Base-by-base conservation (phyloP, 2,888 invertebrate genomes). In the Buathra laborator region DNA sequence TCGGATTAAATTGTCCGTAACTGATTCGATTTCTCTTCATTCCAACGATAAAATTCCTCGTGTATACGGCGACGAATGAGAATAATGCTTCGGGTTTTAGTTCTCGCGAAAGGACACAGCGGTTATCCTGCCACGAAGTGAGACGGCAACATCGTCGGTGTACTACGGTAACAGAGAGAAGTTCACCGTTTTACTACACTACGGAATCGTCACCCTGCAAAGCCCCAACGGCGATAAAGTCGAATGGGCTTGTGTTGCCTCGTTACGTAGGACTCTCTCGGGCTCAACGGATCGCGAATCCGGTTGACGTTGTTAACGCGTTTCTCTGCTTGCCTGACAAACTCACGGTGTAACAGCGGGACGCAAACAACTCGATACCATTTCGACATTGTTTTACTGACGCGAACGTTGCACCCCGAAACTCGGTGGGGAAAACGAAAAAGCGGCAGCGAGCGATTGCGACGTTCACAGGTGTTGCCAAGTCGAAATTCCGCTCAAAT, bases 1-100 rank as follows among this genome's bases (percentile, higher is more conserved):
- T 44, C 64, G 78, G 83, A 84, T 86, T 81, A 84, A 86, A 86
- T 86, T 86, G 77, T 86, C 86, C 83, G 86, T 84, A 80, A 81
- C 83, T 72, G 84, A 84, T 83, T 83, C 78, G 77, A 86, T 86
- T 84, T 81, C 86, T 81, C 81, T 78, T 81, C 78, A 78, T 81
- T 74, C 66, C 72, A 74, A 66, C 74, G 83, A 81, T 81, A 81
- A 84, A 81, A 81, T 72, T 75, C 44, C 29, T 37, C n/a, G 76
- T 70, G 59, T 76, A 56, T 48, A 44, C 70, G 67, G 5, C 0
- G 37, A 37, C 46, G 70, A 75, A 78, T 66, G 78, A 76, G 29
- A 37, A 46, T 29, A 75, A 46, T 29, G 64, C 37, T 32, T 19
- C 46, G 14, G 3, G 48, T 68, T 29, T 68, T 32, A 51, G 37